phyloP scores from a whole-genome alignment of 2,888 invertebrate species.

The Spicauda simplicius region DNA sequence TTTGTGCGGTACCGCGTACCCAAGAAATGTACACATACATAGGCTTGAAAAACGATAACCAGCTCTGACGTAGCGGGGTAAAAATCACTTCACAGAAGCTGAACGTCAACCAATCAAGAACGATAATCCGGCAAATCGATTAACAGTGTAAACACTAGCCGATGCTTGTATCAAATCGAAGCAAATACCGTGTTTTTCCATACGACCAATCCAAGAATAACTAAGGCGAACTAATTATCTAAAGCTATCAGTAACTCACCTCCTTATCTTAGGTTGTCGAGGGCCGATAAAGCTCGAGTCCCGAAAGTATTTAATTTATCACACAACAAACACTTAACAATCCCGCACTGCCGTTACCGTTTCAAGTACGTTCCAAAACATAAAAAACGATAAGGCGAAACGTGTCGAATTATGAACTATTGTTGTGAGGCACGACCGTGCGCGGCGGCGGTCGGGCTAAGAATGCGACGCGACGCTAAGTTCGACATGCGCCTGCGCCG shows the following conservation, averaged over 20 bases:
- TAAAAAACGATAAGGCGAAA: conserved; percentile 56
- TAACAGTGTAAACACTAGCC: no score
- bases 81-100: no score
- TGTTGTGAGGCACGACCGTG: conserved; percentile 53
- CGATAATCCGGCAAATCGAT: no score
- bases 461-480: conserved; percentile 56
- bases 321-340: conserved; percentile 66
- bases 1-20: no score
- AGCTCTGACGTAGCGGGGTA: no score
- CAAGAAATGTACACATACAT: no score
- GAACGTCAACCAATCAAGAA: no score
- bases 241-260: conserved; percentile 80
- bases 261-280: conserved; percentile 73
- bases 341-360: conserved; percentile 47
- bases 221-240: conserved; percentile 69
- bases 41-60: no score
- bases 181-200: no score
- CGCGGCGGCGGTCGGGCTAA: conserved; percentile 55
- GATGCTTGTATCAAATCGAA: no score
- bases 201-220: conserved; percentile 43
- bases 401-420: conserved; percentile 42
- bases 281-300: conserved; percentile 64
- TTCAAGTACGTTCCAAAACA: conserved; percentile 58
- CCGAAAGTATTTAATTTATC: conserved; percentile 59
- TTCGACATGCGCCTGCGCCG: conserved; percentile 62